Evolutionary conservation across 2,888 invertebrate genomes (phyloP).

Genomic region (Cerastoderma edule): DNA sequence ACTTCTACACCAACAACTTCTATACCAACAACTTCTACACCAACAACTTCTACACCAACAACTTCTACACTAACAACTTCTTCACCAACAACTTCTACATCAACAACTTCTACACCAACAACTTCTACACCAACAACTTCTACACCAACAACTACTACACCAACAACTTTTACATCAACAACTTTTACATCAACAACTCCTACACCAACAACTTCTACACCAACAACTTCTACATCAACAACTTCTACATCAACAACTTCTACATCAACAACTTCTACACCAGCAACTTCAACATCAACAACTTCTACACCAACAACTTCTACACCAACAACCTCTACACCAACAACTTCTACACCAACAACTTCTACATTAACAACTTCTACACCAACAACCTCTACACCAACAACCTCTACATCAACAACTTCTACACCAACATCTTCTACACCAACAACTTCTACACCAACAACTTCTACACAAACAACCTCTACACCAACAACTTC

Average conservation of each 20-base stretch:
- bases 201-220: not conserved
- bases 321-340: not conserved
- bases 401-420: not conserved
- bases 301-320: not conserved
- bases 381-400: not conserved
- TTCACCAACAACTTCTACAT: conserved; percentile 6
- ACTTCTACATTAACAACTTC: not conserved
- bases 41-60: not conserved
- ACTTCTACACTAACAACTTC: conserved; percentile 1
- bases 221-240: not conserved
- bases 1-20: conserved; percentile 18
- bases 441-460: not conserved
- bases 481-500: conserved; percentile 11
- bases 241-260: not conserved
- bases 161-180: not conserved
- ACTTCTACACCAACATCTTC: conserved; percentile 32
- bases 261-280: not conserved
- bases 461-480: not conserved
- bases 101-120: not conserved
- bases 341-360: not conserved
- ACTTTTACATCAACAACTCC: not conserved
- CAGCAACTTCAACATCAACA: not conserved
- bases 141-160: not conserved
- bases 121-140: not conserved
- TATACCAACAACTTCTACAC: not conserved